Percentiles rank a stretch among this genome's conserved stretches.
These are phyloP conservation scores for Geococcyx californianus DNA, from an alignment of 2,113 vertebrate genomes.

Conservation along the genomic window DNA sequence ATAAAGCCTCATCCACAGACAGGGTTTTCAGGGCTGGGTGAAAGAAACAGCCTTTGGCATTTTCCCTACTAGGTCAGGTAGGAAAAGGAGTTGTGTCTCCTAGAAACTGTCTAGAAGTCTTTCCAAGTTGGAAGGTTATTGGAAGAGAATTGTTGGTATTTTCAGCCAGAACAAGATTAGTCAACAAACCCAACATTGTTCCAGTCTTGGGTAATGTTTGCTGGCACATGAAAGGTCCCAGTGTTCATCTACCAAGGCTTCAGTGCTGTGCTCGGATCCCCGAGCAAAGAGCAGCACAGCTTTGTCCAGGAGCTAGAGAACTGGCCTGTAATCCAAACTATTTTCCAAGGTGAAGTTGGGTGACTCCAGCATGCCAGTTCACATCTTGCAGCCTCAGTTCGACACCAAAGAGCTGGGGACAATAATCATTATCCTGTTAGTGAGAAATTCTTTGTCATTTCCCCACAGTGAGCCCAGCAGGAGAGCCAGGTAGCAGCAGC, in stretches of 20 bases:
- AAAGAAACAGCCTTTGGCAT: background rate
- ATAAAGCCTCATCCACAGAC: background rate
- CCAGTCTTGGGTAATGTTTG: background rate
- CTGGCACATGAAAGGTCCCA: background rate
- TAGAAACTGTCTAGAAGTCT: background rate
- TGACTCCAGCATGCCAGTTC: background rate
- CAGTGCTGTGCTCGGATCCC: background rate
- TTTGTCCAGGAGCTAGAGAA: background rate
- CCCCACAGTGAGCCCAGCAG: background rate
- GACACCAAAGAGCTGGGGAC: background rate
- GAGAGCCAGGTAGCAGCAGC: background rate
- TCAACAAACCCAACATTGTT: background rate
- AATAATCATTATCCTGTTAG: background rate
- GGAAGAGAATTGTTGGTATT: background rate
- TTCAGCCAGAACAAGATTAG: background rate
- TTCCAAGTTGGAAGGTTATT: background rate
- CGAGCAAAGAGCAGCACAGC: background rate
- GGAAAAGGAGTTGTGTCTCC: background rate
- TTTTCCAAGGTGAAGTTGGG: background rate
- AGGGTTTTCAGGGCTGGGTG: background rate
- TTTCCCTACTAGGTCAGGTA: background rate
- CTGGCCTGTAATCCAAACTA: background rate
- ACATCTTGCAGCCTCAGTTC: background rate
- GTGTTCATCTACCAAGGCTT: background rate
- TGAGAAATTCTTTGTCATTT: background rate